These are phyloP conservation scores for Hucho hucho DNA, from an alignment of 2,113 vertebrate genomes.

Conservation along the genomic window DNA sequence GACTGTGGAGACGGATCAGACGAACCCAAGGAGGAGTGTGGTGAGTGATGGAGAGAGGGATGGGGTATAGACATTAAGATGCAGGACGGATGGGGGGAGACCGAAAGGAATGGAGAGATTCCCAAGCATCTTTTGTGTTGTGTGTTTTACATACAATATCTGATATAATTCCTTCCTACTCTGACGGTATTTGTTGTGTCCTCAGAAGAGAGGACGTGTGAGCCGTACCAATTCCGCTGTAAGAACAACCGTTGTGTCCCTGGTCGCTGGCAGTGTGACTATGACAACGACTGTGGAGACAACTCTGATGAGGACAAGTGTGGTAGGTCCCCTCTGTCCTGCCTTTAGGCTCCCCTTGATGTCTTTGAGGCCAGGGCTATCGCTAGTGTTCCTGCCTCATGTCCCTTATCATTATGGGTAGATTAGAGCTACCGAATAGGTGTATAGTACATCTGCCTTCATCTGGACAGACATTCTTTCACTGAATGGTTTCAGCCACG, in stretches of 20 bases:
- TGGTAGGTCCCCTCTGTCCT: conserved; percentile 74
- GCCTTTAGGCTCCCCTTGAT: too few relatives aligned
- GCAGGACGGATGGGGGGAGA: background rate
- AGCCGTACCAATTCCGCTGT: conserved; percentile 97
- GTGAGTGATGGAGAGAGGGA: conserved; percentile 65
- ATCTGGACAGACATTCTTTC: background rate
- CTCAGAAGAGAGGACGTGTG: conserved; percentile 93
- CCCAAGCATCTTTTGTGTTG: too few relatives aligned
- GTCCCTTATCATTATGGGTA: too few relatives aligned
- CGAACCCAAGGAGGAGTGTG: conserved; percentile 95
- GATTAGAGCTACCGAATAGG: background rate
- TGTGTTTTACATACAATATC: background rate
- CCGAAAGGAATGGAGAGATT: background rate
- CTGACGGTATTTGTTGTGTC: background rate
- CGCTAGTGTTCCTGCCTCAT: too few relatives aligned
- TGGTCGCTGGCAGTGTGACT: conserved; percentile 94
- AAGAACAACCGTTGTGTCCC: conserved; percentile 98
- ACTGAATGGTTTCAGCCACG: too few relatives aligned
- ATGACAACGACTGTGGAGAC: conserved; percentile 95
- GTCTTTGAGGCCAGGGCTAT: too few relatives aligned
- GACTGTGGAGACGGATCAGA: conserved; percentile 94
- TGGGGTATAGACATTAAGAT: background rate
- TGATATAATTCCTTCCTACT: background rate
- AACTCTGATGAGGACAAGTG: conserved; percentile 95
- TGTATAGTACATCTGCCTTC: background rate